Base-by-base conservation (phyloP, 2,113 vertebrate genomes). In the Ammodramus savannarum region DNA sequence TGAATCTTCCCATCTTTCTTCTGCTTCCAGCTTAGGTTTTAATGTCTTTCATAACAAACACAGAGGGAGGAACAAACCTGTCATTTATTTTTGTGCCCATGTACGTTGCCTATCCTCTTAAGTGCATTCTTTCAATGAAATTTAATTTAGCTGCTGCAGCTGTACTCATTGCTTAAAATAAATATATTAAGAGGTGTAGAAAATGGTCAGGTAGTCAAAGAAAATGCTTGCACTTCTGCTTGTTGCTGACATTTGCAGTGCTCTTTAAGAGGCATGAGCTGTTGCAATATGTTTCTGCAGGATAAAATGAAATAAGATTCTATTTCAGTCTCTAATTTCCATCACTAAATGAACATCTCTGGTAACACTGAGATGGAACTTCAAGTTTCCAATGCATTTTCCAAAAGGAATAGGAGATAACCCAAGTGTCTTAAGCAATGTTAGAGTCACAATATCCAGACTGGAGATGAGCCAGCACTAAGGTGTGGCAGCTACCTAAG, bases 351-450 rank as follows among this genome's bases (percentile, higher is more conserved):
- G 17, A 58, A 48, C 13, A 49, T 77, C 25, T 79, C 39, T 83
- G 54, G 26, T 93, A 82, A 76, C 16, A 75, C 16, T 80, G 66
- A 92, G 36, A 66, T 84, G n/a, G 57, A 96, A 92, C 84, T 92
- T 93, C 71, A 89, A 93, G 69, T 87, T 67, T 55, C 44, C 21
- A 14, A 31, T 59, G 66, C 62, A 25, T 80, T 87, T 97, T 97
- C 67, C 85, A 76, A 90, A 80, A 96, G 55, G 55, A 81, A 88
- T 41, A 59, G 65, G 52, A 94, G 52, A 92, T 90, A 95, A 93
- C 66, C 49, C 89, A 95, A 65, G 36, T 78, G 51, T 78, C 87
- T 73, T 89, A 85, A 61, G 48, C 22, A 90, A 48, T 63, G 17
- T 34, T 69, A 32, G 39, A 63, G 54, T 36, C 59, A 39, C 31